These are phyloP conservation scores for Rhagoletis zephyria DNA, from an alignment of 1,140 invertebrate genomes.

Conservation along the genomic window DNA sequence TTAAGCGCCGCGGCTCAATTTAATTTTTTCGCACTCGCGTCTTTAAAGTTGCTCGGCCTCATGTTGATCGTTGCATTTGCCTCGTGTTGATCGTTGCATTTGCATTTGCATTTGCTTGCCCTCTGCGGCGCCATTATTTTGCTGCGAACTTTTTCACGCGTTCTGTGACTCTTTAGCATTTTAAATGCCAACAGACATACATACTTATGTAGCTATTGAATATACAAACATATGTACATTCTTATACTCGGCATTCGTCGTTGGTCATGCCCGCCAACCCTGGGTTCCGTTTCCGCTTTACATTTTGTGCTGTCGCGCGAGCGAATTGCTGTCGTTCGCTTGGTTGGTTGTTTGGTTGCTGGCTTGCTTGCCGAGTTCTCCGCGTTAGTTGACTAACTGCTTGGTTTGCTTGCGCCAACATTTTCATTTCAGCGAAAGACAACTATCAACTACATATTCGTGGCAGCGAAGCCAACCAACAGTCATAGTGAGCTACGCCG, in stretches of 20 bases:
- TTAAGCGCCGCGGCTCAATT: not conserved
- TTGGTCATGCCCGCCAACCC: slow-evolving; percentile 17
- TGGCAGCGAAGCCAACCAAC: not conserved
- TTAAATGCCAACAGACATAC: not conserved
- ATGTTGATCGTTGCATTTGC: too few relatives aligned
- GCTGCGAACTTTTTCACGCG: slow-evolving; percentile 8
- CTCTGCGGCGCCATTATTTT: slow-evolving; percentile 20
- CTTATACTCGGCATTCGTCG: not conserved
- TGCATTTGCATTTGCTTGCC: not conserved
- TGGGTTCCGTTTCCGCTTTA: slow-evolving; percentile 42
- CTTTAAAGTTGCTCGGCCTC: not conserved
- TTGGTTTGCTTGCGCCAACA: slow-evolving; percentile 50
- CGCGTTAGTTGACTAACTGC: slow-evolving; percentile 26
- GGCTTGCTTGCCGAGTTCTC: not conserved
- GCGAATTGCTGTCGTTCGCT: slow-evolving; percentile 16
- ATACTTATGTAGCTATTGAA: not conserved
- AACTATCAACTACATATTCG: not conserved
- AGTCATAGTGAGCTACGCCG: not conserved
- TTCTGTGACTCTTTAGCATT: slow-evolving; percentile 32
- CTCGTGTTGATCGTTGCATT: not conserved
- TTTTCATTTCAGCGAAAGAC: slow-evolving; percentile 26
- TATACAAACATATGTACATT: too few relatives aligned
- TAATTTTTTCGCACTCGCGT: slow-evolving; percentile 32
- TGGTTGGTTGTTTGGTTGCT: not conserved
- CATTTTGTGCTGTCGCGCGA: slow-evolving; percentile 46